These are phyloP conservation scores for Tetrapedia diversipes DNA, from an alignment of 2,888 invertebrate species.

Conservation along the genomic window DNA sequence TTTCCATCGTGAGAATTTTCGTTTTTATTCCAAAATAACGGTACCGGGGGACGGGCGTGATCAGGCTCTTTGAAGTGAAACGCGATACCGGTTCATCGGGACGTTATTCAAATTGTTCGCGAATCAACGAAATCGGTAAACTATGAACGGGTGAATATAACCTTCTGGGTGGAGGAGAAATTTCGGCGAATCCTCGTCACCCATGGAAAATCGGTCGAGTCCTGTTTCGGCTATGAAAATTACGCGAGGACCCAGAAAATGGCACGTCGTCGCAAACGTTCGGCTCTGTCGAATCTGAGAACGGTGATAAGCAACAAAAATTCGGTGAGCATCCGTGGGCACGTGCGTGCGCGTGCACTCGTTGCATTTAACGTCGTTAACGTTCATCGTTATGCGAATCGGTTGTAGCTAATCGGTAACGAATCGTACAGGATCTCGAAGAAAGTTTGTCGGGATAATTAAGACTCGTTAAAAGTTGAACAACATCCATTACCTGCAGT, in stretches of 20 bases:
- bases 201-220: neutral
- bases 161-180: constrained; percentile 26
- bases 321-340: constrained; percentile 62
- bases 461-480: neutral
- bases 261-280: constrained; percentile 64
- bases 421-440: neutral
- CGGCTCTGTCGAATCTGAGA: constrained; percentile 52
- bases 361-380: constrained; percentile 1
- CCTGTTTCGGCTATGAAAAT: neutral
- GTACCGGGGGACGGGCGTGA: neutral
- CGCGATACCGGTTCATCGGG: neutral
- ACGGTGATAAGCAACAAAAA: constrained; percentile 64
- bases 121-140: neutral
- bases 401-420: neutral
- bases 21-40: neutral
- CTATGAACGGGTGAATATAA: constrained; percentile 29
- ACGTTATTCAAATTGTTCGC: constrained; percentile 47
- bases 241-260: constrained; percentile 29
- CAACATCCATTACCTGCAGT: neutral
- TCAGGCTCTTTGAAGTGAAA: constrained; percentile 29
- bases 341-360: neutral
- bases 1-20: constrained; percentile 34
- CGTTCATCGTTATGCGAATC: constrained; percentile 5
- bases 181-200: neutral
- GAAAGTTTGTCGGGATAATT: neutral